Percentiles rank a stretch among this genome's conserved stretches.
These are phyloP conservation scores for Epizoanthus illoricatus DNA, from an alignment of 92 coral and sea anemone species.

Conservation along the genomic window DNA sequence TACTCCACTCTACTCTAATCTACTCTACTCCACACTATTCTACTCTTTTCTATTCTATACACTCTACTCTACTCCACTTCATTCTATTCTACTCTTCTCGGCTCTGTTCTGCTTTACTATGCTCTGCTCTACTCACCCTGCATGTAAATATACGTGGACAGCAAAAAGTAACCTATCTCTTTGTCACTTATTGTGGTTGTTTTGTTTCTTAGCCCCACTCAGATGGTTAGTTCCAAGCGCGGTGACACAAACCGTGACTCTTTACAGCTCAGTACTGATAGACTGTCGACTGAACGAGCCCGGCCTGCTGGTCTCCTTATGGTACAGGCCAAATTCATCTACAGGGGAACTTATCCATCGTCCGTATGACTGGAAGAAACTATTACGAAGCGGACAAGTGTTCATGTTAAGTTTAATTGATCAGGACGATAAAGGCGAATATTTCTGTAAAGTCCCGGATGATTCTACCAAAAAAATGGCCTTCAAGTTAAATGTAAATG, in stretches of 20 bases:
- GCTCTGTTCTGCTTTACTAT: too few species aligned
- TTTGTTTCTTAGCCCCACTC: slow-evolving; percentile 26
- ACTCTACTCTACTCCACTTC: not conserved
- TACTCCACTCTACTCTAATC: not conserved
- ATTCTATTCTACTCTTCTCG: too few species aligned
- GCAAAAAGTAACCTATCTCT: too few species aligned
- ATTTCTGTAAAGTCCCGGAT: slow-evolving; percentile 2
- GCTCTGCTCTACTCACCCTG: too few species aligned
- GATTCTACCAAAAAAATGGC: slow-evolving; percentile 10
- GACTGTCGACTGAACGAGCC: slow-evolving; percentile 32
- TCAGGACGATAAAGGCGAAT: slow-evolving; percentile 28
- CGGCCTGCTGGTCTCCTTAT: slow-evolving; percentile 15
- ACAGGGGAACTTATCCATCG: slow-evolving; percentile 27
- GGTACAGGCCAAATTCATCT: slow-evolving; percentile 5
- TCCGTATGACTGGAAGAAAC: slow-evolving; percentile 14
- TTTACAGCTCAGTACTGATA: slow-evolving; percentile 23
- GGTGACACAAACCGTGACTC: not conserved
- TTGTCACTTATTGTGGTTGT: not conserved
- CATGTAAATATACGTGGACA: too few species aligned
- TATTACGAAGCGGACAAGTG: slow-evolving; percentile 28
- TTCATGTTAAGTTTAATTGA: slow-evolving; percentile 26
- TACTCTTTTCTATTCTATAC: too few species aligned
- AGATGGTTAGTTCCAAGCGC: slow-evolving; percentile 17
- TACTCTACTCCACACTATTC: not conserved
- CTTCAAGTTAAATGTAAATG: not conserved